These are phyloP conservation scores for Neuroscelio doddi DNA, from an alignment of 2,888 invertebrate genomes.

Conservation along the genomic window DNA sequence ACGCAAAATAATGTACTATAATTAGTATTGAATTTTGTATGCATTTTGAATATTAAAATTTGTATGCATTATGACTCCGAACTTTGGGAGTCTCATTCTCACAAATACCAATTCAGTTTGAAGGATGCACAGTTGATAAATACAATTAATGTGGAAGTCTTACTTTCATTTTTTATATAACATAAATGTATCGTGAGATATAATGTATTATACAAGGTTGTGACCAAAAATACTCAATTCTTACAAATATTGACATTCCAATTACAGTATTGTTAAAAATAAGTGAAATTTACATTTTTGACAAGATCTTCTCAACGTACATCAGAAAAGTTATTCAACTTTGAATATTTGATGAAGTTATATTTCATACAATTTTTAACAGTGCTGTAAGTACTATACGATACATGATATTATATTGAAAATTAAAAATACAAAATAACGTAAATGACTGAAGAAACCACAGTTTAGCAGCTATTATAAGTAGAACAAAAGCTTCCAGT, in stretches of 20 bases:
- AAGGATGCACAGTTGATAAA: background rate
- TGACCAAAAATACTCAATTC: conserved; percentile 40
- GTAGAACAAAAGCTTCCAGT: conserved; percentile 39
- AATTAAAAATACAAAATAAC: conserved; percentile 22
- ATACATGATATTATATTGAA: conserved; percentile 26
- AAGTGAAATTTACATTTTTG: conserved; percentile 4
- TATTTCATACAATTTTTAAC: conserved; percentile 11
- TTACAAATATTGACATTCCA: conserved; percentile 8
- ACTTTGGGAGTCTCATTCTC: background rate
- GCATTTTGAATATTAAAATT: background rate
- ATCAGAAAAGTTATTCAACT: background rate
- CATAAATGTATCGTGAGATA: conserved; percentile 6
- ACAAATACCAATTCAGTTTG: too few relatives aligned
- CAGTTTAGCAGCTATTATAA: conserved; percentile 22
- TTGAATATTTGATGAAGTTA: background rate
- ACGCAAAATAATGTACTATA: too few relatives aligned
- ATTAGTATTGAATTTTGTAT: too few relatives aligned
- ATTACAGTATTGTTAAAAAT: conserved; percentile 19
- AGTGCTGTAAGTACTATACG: conserved; percentile 3
- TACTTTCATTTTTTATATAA: conserved; percentile 3
- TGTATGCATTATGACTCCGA: conserved; percentile 1
- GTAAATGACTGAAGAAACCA: conserved; percentile 21
- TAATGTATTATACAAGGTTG: conserved; percentile 33
- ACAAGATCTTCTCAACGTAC: background rate
- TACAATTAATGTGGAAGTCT: background rate